phyloP scores from a whole-genome alignment of 2,888 invertebrate species.

The Hydroisotoma schaefferi region DNA sequence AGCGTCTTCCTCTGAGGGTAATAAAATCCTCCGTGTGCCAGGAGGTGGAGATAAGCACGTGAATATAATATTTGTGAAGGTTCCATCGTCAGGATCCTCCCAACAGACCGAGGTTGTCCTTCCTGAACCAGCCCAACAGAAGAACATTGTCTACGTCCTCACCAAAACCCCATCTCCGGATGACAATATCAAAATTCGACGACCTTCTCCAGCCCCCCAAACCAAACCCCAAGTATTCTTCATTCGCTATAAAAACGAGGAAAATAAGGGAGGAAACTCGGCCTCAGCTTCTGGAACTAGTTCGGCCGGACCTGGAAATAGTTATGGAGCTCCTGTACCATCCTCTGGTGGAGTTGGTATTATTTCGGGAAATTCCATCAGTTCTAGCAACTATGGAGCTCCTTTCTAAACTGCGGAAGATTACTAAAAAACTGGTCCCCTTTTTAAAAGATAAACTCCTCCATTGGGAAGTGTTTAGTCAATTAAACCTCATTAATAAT shows the following conservation, averaged over 20 bases:
- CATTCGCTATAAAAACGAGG: conserved; percentile 15
- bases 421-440: too few relatives aligned
- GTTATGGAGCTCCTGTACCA: too few relatives aligned
- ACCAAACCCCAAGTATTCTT: conserved; percentile 14
- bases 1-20: background rate
- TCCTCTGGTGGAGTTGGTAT: too few relatives aligned
- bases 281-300: too few relatives aligned
- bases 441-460: too few relatives aligned
- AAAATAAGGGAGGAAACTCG: too few relatives aligned
- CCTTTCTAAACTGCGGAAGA: too few relatives aligned
- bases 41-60: conserved; percentile 5
- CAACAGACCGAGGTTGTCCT: conserved; percentile 14
- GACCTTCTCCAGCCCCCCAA: background rate
- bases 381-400: too few relatives aligned
- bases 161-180: background rate
- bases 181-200: conserved; percentile 13
- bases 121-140: conserved; percentile 3
- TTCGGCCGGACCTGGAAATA: too few relatives aligned
- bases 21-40: conserved; percentile 1
- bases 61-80: conserved; percentile 13
- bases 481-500: too few relatives aligned
- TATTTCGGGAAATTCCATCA: too few relatives aligned
- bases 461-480: too few relatives aligned
- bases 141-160: conserved; percentile 12
- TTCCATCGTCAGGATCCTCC: background rate